Percentiles rank a stretch among this genome's conserved stretches.
Conservation (phyloP, 2,888 invertebrate genomes). For the Caenorhabditis sp. region DNA sequence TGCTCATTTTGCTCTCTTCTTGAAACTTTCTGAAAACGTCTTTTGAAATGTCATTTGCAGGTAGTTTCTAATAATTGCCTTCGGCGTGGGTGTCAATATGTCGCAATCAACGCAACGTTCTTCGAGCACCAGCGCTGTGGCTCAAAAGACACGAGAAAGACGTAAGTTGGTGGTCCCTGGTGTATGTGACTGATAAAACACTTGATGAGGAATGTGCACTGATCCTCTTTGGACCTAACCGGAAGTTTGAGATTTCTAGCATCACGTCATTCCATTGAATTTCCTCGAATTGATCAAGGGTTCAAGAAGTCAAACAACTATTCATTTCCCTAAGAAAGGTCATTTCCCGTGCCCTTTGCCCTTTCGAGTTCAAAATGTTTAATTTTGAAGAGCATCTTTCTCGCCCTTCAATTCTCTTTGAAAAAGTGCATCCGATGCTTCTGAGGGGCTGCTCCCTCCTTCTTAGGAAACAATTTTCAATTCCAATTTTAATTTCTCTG, state of each 20-base stretch:
- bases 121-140: constrained; percentile 42
- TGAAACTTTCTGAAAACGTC: constrained; percentile 1
- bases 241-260: too few relatives aligned
- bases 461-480: constrained; percentile 11
- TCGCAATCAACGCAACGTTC: constrained; percentile 52
- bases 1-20: constrained; percentile 24
- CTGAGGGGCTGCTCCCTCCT: too few relatives aligned
- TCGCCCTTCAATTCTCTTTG: constrained; percentile 6
- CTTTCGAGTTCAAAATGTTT: constrained; percentile 20
- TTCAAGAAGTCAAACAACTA: neutral
- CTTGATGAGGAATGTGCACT: neutral
- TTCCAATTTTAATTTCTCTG: constrained; percentile 8
- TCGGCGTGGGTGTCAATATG: constrained; percentile 14
- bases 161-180: too few relatives aligned
- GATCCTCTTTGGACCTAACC: too few relatives aligned
- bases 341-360: constrained; percentile 1
- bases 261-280: neutral
- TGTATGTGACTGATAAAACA: neutral
- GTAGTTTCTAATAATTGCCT: constrained; percentile 23
- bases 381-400: constrained; percentile 18
- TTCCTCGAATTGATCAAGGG: too few relatives aligned
- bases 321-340: neutral
- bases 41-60: constrained; percentile 18
- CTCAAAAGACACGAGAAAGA: constrained; percentile 49
- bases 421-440: constrained; percentile 34